These are phyloP conservation scores for Chironomus tepperi DNA, from an alignment of 1,140 invertebrate genomes.

Conservation along the genomic window DNA sequence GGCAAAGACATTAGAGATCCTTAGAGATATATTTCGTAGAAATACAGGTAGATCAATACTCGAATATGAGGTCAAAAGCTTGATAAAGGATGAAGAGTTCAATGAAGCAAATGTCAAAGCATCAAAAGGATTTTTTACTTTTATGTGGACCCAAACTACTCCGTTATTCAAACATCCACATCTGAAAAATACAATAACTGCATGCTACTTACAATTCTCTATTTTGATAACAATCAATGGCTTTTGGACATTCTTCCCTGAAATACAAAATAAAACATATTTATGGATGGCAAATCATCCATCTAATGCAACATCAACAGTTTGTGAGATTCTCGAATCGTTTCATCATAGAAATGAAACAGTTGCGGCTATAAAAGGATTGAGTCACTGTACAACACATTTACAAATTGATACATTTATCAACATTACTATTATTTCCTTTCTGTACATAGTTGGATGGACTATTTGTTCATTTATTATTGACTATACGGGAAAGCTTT, in stretches of 20 bases:
- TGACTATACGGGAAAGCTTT: not conserved
- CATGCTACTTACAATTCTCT: not conserved
- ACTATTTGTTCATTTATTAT: not conserved
- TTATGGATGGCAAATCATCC: not conserved
- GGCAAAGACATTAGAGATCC: not conserved
- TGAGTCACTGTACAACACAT: not conserved
- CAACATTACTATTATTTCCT: not conserved
- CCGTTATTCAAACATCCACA: conserved; percentile 5
- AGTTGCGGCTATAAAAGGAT: not conserved
- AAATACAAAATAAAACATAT: not conserved
- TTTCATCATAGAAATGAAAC: not conserved
- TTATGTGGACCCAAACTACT: conserved; percentile 5
- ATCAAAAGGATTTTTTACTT: not conserved
- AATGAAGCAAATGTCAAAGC: not conserved
- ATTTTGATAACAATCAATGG: not conserved
- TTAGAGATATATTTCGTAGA: not conserved
- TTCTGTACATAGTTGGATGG: not conserved
- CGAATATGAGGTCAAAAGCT: not conserved
- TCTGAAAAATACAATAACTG: not conserved
- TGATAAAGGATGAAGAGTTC: not conserved
- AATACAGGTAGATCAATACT: not conserved
- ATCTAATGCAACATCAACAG: not conserved
- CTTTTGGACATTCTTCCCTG: conserved; percentile 3
- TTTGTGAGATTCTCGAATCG: conserved; percentile 7
- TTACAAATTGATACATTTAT: not conserved